Base-by-base conservation (phyloP, 2,113 vertebrate species). In the Ophiodon elongatus region DNA sequence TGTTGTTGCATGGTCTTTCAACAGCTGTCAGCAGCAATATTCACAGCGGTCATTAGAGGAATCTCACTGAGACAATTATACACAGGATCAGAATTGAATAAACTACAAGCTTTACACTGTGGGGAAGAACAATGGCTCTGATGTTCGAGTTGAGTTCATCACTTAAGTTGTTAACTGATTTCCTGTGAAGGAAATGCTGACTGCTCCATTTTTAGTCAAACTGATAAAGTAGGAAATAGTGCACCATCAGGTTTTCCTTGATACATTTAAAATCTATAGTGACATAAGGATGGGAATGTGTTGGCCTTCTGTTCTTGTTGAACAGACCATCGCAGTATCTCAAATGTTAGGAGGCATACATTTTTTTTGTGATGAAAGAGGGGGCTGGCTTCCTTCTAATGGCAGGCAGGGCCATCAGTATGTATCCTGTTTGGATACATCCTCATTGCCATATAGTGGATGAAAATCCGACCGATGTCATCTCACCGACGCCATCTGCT, bases 21-120 rank as follows among this genome's bases (percentile, higher is more conserved):
- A 50, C 84, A 85, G 84, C 78, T 88, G 89, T 91, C 90, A 85
- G 84, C 73, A 80, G 68, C 54, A 76, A 83, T 87, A 78, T 72
- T 80, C 76, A 57, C 86, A 79, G 82, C 79, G 78, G 65, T 65
- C 79, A 86, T 88, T 84, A 84, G 43, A 86, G 19, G n/a, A 82
- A 79, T 85, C 72, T 79, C 77, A 79, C 80, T 31, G 77, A 87
- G 80, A 76, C 90, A 89, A 86, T 90, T 81, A 85, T 27, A 52
- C 60, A 59, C 29, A 27, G 52, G n/a, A 76, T 82, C 60, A 41
- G 33, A 75, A 76, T 14, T 64, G 66, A 67, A 82, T 68, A 65
- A 74, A 85, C 60, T 19, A 60, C 54, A 7, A 9, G 27, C 60
- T 73, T 76, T 59, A 74, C 82, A 68, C 73, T 33, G 59, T 65